These are phyloP conservation scores for Corythornis leucogaster DNA, from an alignment of 2,797 vertebrate species.

Conservation along the genomic window DNA sequence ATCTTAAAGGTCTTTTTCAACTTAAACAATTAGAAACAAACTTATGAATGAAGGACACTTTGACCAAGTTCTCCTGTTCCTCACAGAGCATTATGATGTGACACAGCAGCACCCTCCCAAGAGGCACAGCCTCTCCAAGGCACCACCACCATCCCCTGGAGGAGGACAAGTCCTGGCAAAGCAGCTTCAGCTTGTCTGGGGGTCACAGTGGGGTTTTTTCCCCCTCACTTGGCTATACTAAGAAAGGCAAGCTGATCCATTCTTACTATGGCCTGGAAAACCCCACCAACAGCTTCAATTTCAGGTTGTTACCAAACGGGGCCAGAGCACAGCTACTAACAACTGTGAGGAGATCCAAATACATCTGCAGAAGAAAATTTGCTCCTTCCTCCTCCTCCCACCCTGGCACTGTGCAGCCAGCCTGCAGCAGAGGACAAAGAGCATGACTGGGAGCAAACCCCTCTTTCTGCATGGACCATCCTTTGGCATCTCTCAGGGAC, in stretches of 20 bases:
- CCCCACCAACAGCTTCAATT: rapidly evolving
- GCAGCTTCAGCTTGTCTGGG: too few species aligned
- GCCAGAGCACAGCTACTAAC: not conserved
- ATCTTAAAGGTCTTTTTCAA: too few species aligned
- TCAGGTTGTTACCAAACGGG: not conserved
- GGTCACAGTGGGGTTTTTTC: not conserved
- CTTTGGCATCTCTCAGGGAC: not conserved
- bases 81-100: too few species aligned
- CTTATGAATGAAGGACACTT: too few species aligned
- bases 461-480: rapidly evolving
- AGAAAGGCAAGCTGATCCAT: not conserved
- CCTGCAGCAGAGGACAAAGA: rapidly evolving
- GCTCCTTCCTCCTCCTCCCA: not conserved
- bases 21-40: too few species aligned
- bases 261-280: not conserved
- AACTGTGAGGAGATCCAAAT: rapidly evolving
- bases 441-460: not conserved
- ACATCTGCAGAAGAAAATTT: rapidly evolving
- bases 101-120: too few species aligned
- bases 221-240: not conserved
- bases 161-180: too few species aligned
- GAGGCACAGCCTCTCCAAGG: too few species aligned
- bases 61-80: too few species aligned
- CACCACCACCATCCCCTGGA: too few species aligned
- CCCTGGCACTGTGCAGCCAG: rapidly evolving